Conservation (phyloP, 2,888 invertebrate genomes). For the Nymphalis polychloros region DNA sequence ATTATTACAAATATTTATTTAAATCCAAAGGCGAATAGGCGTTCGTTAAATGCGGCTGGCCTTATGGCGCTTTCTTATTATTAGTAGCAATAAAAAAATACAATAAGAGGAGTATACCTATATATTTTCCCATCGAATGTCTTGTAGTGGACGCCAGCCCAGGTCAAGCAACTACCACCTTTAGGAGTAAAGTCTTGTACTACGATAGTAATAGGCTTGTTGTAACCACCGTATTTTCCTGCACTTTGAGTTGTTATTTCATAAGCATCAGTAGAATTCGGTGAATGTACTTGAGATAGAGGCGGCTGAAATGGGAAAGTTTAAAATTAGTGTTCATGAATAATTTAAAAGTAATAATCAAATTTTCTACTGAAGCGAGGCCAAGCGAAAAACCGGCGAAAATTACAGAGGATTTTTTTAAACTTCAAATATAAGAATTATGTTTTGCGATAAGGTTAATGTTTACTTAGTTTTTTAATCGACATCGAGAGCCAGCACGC, state of each 20-base stretch:
- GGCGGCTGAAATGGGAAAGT: slow-evolving; percentile 3
- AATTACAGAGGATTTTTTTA: too few species aligned
- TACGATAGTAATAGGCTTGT: slow-evolving; percentile 50
- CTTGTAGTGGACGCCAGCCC: slow-evolving; percentile 91
- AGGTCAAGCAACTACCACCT: slow-evolving; percentile 88
- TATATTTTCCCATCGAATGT: slow-evolving; percentile 92
- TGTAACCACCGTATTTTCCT: slow-evolving; percentile 32
- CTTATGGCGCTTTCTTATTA: too few species aligned
- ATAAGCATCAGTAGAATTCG: slow-evolving; percentile 16
- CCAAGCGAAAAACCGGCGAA: too few species aligned
- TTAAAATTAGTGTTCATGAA: neutral
- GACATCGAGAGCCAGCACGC: too few species aligned
- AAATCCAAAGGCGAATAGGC: too few species aligned
- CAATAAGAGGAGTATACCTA: slow-evolving; percentile 69
- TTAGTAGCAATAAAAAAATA: slow-evolving; percentile 1
- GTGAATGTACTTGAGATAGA: slow-evolving; percentile 20
- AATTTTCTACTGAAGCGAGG: too few species aligned
- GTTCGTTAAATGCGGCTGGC: too few species aligned
- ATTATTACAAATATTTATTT: too few species aligned
- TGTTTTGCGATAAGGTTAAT: too few species aligned
- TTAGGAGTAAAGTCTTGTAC: slow-evolving; percentile 77
- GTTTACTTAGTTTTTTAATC: too few species aligned
- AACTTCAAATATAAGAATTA: too few species aligned
- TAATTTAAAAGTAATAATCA: too few species aligned
- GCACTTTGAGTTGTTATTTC: slow-evolving; percentile 21